Percentiles rank a stretch among this genome's conserved stretches.
These are phyloP conservation scores for Drosophila ohnishii DNA, from an alignment of 1,140 invertebrate genomes.

Conservation along the genomic window DNA sequence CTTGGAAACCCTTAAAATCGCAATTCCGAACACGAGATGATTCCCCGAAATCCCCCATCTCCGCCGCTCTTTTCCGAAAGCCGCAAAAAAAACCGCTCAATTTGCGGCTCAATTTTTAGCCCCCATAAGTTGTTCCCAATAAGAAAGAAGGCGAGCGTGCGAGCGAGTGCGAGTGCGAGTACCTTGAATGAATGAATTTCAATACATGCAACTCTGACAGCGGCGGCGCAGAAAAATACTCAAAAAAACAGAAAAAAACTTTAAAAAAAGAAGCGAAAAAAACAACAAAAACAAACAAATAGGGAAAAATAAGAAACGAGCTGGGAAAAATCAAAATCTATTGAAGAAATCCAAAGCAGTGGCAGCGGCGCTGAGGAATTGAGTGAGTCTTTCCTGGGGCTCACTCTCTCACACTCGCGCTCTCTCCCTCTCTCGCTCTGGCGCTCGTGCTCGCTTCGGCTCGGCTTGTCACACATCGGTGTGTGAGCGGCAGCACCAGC, in stretches of 20 bases:
- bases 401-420: neutral
- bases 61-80: neutral
- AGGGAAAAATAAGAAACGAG: slow-evolving; percentile 49
- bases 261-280: slow-evolving; percentile 8
- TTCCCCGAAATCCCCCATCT: neutral
- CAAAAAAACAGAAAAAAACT: slow-evolving; percentile 26
- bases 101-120: slow-evolving; percentile 66
- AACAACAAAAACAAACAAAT: slow-evolving; percentile 13
- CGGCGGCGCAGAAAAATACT: slow-evolving; percentile 77
- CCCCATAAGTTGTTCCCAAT: slow-evolving; percentile 72
- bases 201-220: slow-evolving; percentile 79
- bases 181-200: slow-evolving; percentile 81
- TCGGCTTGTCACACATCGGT: neutral
- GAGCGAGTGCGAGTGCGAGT: slow-evolving; percentile 41
- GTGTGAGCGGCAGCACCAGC: neutral
- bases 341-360: slow-evolving; percentile 73
- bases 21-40: neutral
- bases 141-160: slow-evolving; percentile 63
- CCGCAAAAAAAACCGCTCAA: slow-evolving; percentile 50
- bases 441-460: slow-evolving; percentile 9
- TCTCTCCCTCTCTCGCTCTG: neutral
- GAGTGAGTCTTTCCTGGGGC: slow-evolving; percentile 45
- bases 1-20: neutral
- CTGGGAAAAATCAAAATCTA: slow-evolving; percentile 75
- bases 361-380: slow-evolving; percentile 51